Percentiles rank a stretch among this genome's conserved stretches.
These are phyloP conservation scores for Polypterus bichir DNA, from an alignment of 2,113 vertebrate genomes.

Conservation along the genomic window DNA sequence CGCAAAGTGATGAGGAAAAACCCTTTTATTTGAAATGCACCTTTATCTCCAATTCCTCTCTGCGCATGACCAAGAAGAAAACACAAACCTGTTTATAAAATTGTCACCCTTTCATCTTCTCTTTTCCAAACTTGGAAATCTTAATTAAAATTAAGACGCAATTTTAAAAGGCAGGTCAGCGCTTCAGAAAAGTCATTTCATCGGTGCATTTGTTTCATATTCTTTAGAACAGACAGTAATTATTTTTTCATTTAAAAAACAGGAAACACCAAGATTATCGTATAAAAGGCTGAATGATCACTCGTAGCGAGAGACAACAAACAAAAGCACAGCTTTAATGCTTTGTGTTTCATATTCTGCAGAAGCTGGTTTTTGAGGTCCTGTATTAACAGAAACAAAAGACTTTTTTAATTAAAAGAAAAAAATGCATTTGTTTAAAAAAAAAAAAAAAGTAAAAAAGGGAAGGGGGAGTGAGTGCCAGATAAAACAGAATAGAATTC, in stretches of 20 bases:
- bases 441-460: too few species aligned
- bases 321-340: too few species aligned
- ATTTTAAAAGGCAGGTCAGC: neutral
- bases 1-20: too few species aligned
- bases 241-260: neutral
- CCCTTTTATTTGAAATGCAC: too few species aligned
- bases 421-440: neutral
- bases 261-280: neutral
- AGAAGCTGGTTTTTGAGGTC: too few species aligned
- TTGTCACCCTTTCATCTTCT: neutral
- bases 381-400: neutral
- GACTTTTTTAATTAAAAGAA: neutral
- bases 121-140: neutral
- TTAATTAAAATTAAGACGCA: neutral
- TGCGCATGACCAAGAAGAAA: too few species aligned
- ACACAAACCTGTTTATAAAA: neutral
- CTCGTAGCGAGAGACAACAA: too few species aligned
- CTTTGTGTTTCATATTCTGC: too few species aligned
- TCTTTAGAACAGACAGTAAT: neutral
- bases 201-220: neutral
- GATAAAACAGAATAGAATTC: neutral
- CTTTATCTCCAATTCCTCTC: too few species aligned
- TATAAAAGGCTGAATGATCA: too few species aligned
- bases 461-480: conserved; percentile 11
- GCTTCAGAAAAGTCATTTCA: neutral